Base-by-base conservation (phyloP, 1,140 invertebrate genomes). In the Eubasilissa regina region DNA sequence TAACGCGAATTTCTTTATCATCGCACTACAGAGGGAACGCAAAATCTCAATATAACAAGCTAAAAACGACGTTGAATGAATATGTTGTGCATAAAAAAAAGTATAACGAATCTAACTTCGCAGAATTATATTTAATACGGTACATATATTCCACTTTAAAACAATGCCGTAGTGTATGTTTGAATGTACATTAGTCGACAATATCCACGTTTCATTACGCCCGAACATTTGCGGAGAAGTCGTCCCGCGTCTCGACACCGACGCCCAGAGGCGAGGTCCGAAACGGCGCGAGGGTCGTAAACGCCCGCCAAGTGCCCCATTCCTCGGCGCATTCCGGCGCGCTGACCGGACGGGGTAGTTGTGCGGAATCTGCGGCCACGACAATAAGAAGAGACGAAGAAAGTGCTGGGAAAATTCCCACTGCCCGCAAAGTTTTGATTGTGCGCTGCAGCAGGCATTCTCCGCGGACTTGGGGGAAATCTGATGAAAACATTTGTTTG, bases 341-440 rank as follows among this genome's bases (percentile, higher is more conserved):
- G 35, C 25, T 55, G 70, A 74, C 70, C 70, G 56, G 13, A 58
- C 43, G 12, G 35, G 21, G 19, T 6, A 25, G 19, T 21, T 13
- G n/a, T 48, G 66, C 12, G 58, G 58, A 76, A 75, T 75, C 64
- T 51, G 53, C 66, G 15, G 25, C 25, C 68, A 12, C 74, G 55
- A 48, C 74, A 73, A 78, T 78, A 78, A 78, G 58, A 81, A 79
- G 66, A 77, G 17, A 51, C 45, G 68, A 79, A 81, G 80, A 81
- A 81, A 81, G 25, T 75, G 70, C 64, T 13, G 47, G 47, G 72
- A 76, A 79, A 77, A 82, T 79, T 79, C 75, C 62, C 75, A 78
- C 77, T 79, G 77, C 75, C 62, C 75, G 81, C 77, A 82, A 82
- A 82, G 81, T 82, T 82, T 82, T 82, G 81, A 82, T 82, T 82